These are phyloP conservation scores for Agrotis exclamationis DNA, from an alignment of 2,888 invertebrate genomes.

Conservation along the genomic window DNA sequence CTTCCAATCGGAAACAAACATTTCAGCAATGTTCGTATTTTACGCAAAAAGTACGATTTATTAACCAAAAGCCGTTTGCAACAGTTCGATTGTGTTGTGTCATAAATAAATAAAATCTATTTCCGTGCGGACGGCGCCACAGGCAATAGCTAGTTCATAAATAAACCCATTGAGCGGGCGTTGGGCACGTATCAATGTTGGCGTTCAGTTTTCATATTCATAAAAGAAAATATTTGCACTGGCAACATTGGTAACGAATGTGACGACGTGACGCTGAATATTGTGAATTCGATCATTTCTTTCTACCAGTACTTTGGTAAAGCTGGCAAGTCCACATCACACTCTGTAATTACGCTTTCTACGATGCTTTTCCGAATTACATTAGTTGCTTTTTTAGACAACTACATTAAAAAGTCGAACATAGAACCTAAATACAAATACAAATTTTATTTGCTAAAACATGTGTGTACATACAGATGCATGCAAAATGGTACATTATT, in stretches of 20 bases:
- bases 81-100: slow-evolving; percentile 11
- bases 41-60: not conserved
- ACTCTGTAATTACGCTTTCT: not conserved
- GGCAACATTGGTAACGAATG: slow-evolving; percentile 56
- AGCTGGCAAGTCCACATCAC: not conserved
- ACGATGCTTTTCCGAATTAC: not conserved
- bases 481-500: too few species aligned
- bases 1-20: slow-evolving; percentile 1
- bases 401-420: too few species aligned
- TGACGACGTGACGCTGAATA: slow-evolving; percentile 38
- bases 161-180: slow-evolving; percentile 38
- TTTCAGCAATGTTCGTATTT: slow-evolving; percentile 23
- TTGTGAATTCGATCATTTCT: slow-evolving; percentile 40
- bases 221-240: slow-evolving; percentile 62
- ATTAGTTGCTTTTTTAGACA: too few species aligned
- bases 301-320: slow-evolving; percentile 5
- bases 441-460: too few species aligned
- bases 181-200: slow-evolving; percentile 58
- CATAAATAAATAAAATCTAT: slow-evolving; percentile 36
- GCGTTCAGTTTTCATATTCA: slow-evolving; percentile 56
- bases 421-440: too few species aligned
- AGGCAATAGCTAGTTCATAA: slow-evolving; percentile 38
- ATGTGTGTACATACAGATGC: too few species aligned
- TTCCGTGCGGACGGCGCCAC: slow-evolving; percentile 1
- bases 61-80: not conserved